Base-by-base conservation (phyloP, 35 echinoderm and acorn worm genomes). In the Ptychodera flava region DNA sequence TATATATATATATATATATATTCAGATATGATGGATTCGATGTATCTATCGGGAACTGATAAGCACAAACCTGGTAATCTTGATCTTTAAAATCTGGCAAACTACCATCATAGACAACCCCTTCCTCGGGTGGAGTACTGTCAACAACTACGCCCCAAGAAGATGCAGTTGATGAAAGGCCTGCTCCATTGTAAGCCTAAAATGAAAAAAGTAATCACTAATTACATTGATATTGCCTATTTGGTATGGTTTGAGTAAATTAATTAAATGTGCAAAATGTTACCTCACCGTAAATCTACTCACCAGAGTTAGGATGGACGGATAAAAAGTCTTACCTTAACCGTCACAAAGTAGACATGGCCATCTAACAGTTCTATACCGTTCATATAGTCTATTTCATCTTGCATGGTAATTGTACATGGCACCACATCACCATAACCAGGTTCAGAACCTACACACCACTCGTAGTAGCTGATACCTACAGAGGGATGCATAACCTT, bases 371-470 rank as follows among this genome's bases (percentile, higher is more conserved):
- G 22, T 12, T 6, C 22, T 22, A 64, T 64, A 64, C 45, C 22
- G 22, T 64, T 64, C 6, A 22, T 64, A 64, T 64, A 6, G 45
- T 64, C 45, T 64, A 64, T 64, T 64, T 64, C 45, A 12, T 64
- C 45, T 64, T 64, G 45, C 6, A 12, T 64, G 6, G 45, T 64
- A 64, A 22, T 22, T 64, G 45, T 64, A 64, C 45, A 89, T 77
- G 87, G 87, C 31, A 83, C 29, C 35, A 89, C 37, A 45, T 89
- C 87, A 31, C 79, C 52, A 89, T 82, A 45, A 6, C 87, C 87
- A 32, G 87, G 87, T 32, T 89, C 12, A 15, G 87, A 89, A 30
- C 87, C 87, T 33, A 89, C 64, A 16, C 33, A 35, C 87, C 87
- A 89, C 34, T 89, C 80, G n/a, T 83, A 89, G 37, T 83, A 82